Evolutionary conservation across 1,140 invertebrate genomes (phyloP), one percentile per base, ranked within the genome.

Genomic region (Heliconius congener): DNA sequence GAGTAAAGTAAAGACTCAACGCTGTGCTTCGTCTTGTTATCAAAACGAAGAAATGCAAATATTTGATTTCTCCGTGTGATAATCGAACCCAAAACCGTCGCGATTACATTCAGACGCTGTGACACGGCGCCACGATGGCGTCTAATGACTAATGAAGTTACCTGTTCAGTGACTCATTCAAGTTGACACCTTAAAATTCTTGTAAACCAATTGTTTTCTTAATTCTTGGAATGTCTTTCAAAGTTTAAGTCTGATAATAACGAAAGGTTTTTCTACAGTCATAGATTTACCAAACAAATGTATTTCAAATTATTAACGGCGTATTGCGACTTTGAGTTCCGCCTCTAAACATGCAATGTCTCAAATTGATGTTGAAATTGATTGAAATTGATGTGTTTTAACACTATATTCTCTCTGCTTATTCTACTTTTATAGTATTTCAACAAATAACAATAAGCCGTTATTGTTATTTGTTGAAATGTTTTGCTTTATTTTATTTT

Each of bases 161-260:
- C 60, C n/a, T 60, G 55, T 66, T 30, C 9, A 66, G 23, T 66
- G 60, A 66, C 60, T 66, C 60, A 66, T 66, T 66, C 27, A 9
- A 13, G 60, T 66, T 66, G 60, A 30, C 60, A 66, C 60, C 27
- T 30, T 66, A 30, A 27, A 27, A 66, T 16, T 66, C 27, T 66
- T 16, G 23, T 30, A 66, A 66, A 66, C 4, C 60, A 27, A 16
- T 66, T 66, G 60, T 66, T 66, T 66, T 66, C 23, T 66, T 27
- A 27, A 27, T 66, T 30, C 60, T 66, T 66, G 60, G 60, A 66
- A 66, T 66, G 13, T 30, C 60, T 66, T 5, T 66, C 1, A 30
- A 13, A 13, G 3, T n/a, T 57, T 57, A 23, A 11, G 8, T 11
- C 19, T 3, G 23, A 30, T 57, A 11, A 23, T 57, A 23, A 23